phyloP scores from a whole-genome alignment of 2,113 vertebrate species.

The Spea multiplicata region DNA sequence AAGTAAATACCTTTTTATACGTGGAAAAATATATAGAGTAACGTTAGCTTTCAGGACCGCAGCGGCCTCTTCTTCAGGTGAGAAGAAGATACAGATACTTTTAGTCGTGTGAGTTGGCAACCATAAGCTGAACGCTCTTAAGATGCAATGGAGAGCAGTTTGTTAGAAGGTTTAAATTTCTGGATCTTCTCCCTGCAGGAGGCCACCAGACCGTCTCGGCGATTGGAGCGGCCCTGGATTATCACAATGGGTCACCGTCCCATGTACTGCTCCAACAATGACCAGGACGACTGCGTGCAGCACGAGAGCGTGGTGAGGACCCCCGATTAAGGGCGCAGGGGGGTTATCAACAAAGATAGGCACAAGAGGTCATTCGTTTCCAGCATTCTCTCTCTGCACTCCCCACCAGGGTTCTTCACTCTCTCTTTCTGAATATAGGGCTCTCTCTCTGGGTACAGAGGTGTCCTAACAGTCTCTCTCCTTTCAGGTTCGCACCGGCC shows the following conservation, averaged over 20 bases:
- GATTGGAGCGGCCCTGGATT: slow-evolving; percentile 74
- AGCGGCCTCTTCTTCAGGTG: too few species aligned
- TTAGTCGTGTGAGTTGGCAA: too few species aligned
- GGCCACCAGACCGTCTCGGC: slow-evolving; percentile 66
- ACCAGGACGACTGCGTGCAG: slow-evolving; percentile 77
- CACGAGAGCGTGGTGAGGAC: slow-evolving; percentile 72
- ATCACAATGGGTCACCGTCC: slow-evolving; percentile 88
- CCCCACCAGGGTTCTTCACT: too few species aligned
- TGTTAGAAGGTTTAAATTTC: background rate
- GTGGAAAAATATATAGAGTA: too few species aligned
- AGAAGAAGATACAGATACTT: too few species aligned
- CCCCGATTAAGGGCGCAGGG: background rate
- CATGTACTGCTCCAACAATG: slow-evolving; percentile 87
- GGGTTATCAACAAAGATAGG: too few species aligned
- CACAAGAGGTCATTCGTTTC: too few species aligned
- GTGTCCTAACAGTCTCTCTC: background rate
- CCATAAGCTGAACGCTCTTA: too few species aligned
- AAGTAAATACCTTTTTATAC: too few species aligned
- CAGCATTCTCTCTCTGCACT: too few species aligned
- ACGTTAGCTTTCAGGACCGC: too few species aligned
- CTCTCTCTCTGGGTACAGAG: background rate
- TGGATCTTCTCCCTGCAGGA: slow-evolving; percentile 55
- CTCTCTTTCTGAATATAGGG: background rate
- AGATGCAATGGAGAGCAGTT: too few species aligned
- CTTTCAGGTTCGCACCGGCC: slow-evolving; percentile 58